Percentiles rank a stretch among this genome's conserved stretches.
Evolutionary conservation across 1,140 invertebrate genomes (phyloP).

Genomic region (Diploscapter pachys): DNA sequence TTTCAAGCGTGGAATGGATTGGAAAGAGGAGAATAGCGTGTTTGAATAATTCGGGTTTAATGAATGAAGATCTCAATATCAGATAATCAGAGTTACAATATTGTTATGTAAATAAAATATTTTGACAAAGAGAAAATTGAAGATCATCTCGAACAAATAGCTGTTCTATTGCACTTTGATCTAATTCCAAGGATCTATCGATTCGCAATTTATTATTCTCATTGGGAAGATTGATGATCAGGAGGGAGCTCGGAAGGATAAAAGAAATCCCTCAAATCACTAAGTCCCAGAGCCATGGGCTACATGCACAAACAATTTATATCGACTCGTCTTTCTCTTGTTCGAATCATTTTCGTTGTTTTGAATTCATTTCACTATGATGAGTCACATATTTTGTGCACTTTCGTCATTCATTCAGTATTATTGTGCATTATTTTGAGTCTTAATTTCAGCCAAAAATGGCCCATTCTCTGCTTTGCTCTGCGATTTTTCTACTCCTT

Average conservation of each 20-base stretch:
- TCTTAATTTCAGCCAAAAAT: too few relatives aligned
- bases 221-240: conserved; percentile 10
- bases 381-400: conserved; percentile 7
- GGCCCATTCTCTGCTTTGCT: too few relatives aligned
- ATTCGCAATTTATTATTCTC: conserved; percentile 2
- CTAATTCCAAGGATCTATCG: too few relatives aligned
- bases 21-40: neutral
- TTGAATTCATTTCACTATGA: neutral
- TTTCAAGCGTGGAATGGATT: too few relatives aligned
- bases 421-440: conserved; percentile 6
- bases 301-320: neutral
- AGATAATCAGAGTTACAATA: too few relatives aligned
- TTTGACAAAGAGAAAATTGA: too few relatives aligned
- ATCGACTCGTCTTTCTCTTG: conserved; percentile 8
- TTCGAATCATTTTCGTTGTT: neutral
- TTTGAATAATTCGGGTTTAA: too few relatives aligned
- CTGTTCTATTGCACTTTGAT: too few relatives aligned
- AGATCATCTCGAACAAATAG: too few relatives aligned
- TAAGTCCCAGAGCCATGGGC: conserved; percentile 6
- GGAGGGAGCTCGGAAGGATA: conserved; percentile 7
- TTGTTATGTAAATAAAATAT: too few relatives aligned
- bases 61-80: too few relatives aligned
- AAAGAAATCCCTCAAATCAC: conserved; percentile 1
- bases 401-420: conserved; percentile 11
- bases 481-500: too few relatives aligned